Evolutionary conservation across 2,888 invertebrate species (phyloP).

Genomic region (Nycteola revayana): DNA sequence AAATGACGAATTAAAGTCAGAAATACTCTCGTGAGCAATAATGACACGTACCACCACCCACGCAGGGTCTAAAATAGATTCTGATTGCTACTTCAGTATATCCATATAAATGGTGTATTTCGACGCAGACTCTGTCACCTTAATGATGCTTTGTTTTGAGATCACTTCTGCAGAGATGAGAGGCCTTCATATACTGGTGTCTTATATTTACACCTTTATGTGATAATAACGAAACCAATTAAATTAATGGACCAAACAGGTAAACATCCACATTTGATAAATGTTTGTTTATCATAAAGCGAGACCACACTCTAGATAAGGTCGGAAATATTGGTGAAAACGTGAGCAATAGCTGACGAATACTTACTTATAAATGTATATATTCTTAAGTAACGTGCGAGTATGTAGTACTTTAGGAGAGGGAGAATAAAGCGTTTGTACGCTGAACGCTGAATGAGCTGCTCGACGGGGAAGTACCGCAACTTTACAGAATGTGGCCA

Average conservation of each 20-base stretch:
- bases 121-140: conserved; percentile 5
- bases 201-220: conserved; percentile 29
- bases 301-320: no score
- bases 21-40: conserved; percentile 47
- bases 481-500: no score
- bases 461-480: no score
- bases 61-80: conserved; percentile 53
- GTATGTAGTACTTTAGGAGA: no score
- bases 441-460: no score
- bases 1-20: conserved; percentile 52
- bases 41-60: conserved; percentile 52
- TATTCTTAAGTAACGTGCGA: no score
- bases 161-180: conserved; percentile 11
- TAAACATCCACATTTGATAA: conserved; percentile 6
- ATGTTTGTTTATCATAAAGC: conserved; percentile 3
- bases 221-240: conserved; percentile 33
- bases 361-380: no score
- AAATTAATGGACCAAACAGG: conserved; percentile 35
- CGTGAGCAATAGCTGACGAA: no score
- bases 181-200: conserved; percentile 34
- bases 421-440: no score
- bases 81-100: conserved; percentile 10
- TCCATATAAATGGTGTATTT: conserved; percentile 17
- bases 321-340: no score
- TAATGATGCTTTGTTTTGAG: conserved; percentile 14